Conservation (phyloP, 2,888 invertebrate genomes). For the Hemithea aestivaria region DNA sequence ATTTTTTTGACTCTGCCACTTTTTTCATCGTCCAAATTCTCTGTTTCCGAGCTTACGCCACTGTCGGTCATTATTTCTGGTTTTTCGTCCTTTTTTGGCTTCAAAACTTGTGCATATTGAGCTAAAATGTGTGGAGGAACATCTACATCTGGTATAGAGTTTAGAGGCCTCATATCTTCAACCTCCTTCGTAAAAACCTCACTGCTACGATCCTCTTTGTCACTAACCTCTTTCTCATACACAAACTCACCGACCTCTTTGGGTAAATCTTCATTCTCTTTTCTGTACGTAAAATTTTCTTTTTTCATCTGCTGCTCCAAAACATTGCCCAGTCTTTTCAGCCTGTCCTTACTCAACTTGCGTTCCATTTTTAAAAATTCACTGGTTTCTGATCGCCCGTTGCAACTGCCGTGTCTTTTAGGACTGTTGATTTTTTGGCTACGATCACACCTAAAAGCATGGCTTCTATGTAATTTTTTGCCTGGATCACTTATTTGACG, state of each 20-base stretch:
- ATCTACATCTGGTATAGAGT: conserved; percentile 59
- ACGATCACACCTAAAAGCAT: conserved; percentile 78
- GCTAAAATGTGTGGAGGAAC: conserved; percentile 69
- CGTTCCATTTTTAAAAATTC: conserved; percentile 54
- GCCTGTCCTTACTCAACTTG: conserved; percentile 59
- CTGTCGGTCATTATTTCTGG: conserved; percentile 70
- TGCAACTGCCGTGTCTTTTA: conserved; percentile 60
- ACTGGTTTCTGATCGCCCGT: conserved; percentile 58
- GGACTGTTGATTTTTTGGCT: conserved; percentile 54
- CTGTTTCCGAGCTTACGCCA: conserved; percentile 73
- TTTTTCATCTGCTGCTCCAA: conserved; percentile 69
- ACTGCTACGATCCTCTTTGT: neutral
- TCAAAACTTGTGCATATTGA: conserved; percentile 68
- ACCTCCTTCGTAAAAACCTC: conserved; percentile 31
- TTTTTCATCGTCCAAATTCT: conserved; percentile 67
- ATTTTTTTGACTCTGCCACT: conserved; percentile 47
- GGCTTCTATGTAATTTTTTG: conserved; percentile 78
- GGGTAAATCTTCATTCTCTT: too few species aligned
- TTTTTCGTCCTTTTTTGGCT: conserved; percentile 57
- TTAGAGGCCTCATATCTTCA: conserved; percentile 25
- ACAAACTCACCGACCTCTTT: too few species aligned
- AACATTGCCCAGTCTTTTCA: conserved; percentile 61
- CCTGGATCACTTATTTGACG: conserved; percentile 74
- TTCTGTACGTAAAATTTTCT: conserved; percentile 49
- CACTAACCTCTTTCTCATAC: too few species aligned